Base-by-base conservation (phyloP, 2,113 vertebrate genomes). In the Chlorodrepanis virens region DNA sequence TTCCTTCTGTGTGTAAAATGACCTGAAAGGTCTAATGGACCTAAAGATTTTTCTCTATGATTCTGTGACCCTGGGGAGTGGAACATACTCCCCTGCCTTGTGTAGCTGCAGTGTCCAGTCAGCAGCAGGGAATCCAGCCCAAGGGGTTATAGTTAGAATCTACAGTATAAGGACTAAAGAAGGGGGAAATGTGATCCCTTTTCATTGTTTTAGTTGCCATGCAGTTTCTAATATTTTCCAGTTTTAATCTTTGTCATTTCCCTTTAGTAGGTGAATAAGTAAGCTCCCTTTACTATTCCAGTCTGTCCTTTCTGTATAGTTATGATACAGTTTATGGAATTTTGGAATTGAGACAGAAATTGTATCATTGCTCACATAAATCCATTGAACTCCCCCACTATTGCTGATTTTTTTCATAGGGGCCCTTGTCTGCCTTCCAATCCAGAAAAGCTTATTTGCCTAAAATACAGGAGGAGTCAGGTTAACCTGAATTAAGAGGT, bases 201-300 rank as follows among this genome's bases (percentile, higher is more conserved):
- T 39, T 61, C 35, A 27, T 61, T 80, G 64, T 35, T 77, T 61
- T 12, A 57, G 40, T 79, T 80, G 59, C 27, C 59, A 69, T 1
- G 2, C 35, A 23, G 44, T 50, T 81, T 59, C 39, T 80, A 31
- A 54, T 52, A 28, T 44, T 92, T 81, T 72, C 33, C 52, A 53
- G 17, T 49, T 63, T 93, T 85, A 80, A 39, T 82, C 57, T 56
- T 78, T 57, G 74, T 54, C 9, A 29, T 84, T 92, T 93, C 57
- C 57, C 25, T 72, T 69, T 14, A 60, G 25, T 8, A 72, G 31
- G 10, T 37, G 40, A 14, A 8, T 53, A 53, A 83, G 60, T 89
- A 83, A 60, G 31, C n/a, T 91, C 40, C 31, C 28, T 84, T 91
- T 94, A 65, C 87, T 91, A 24, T 64, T 94, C 40, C 59, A 78